Evolutionary conservation across 2,797 vertebrate genomes (phyloP).

Genomic region (Mormyrops attenuatus): DNA sequence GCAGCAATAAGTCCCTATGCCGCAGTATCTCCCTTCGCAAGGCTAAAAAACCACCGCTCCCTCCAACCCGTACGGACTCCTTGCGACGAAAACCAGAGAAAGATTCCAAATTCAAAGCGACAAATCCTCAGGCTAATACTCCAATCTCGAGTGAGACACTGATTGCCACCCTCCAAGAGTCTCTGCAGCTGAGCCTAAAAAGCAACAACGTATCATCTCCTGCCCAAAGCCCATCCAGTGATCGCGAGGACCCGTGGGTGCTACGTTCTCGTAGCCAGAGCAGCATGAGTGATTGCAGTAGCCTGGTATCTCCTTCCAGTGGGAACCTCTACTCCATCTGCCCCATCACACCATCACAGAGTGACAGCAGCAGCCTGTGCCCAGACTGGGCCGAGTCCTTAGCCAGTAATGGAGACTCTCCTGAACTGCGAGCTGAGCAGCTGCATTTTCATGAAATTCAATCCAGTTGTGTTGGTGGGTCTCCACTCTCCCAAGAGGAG

Average conservation of each 20-base stretch:
- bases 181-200: constrained; percentile 56
- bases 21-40: constrained; percentile 84
- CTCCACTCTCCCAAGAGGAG: constrained; percentile 35
- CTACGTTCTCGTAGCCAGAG: constrained; percentile 66
- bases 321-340: constrained; percentile 61
- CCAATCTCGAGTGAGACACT: constrained; percentile 66
- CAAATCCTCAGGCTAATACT: constrained; percentile 51
- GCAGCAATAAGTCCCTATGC: constrained; percentile 59
- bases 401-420: constrained; percentile 58
- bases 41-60: constrained; percentile 79
- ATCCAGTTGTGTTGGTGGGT: constrained; percentile 31
- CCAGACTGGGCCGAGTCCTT: constrained; percentile 63
- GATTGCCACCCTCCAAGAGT: constrained; percentile 68
- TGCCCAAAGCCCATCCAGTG: constrained; percentile 59
- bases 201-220: constrained; percentile 50
- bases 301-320: constrained; percentile 66
- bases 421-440: constrained; percentile 42
- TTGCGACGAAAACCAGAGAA: constrained; percentile 65
- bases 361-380: constrained; percentile 67
- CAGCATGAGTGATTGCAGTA: constrained; percentile 63
- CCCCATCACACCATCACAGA: constrained; percentile 66
- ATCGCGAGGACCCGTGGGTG: constrained; percentile 81
- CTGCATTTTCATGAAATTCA: constrained; percentile 39
- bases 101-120: constrained; percentile 38
- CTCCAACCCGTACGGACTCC: constrained; percentile 80